Base-by-base conservation (phyloP, 1,140 invertebrate genomes). In the Drosophila pseudoananassae region DNA sequence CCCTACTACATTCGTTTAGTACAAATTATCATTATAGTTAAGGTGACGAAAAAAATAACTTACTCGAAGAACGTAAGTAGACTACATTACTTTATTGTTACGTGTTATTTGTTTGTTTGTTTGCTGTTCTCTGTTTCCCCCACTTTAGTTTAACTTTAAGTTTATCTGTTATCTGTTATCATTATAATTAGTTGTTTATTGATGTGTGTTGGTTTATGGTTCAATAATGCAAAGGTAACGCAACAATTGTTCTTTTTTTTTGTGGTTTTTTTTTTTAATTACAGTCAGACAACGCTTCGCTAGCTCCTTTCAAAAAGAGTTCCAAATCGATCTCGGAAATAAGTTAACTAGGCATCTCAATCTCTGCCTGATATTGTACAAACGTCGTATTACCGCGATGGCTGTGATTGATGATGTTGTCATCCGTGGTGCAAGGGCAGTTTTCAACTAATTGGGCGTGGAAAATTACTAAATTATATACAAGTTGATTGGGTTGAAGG, bases 401-500 rank as follows among this genome's bases (percentile, higher is more conserved):
- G 25, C 9, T 68, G 29, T 33, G 27, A 15, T 63, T 54, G 33
- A 50, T 51, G 20, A 20, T 5, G 17, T 54, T 9, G 63, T 29
- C 46, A 50, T 50, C 59, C 43, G 58, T 45, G 69, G 71, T 74
- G 71, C 58, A 27, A 29, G 70, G 27, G 27, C 70, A 63, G 51
- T 54, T 55, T 55, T 69, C 40, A 53, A 61, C 51, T 58, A 61
- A 69, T 69, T 61, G 50, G 69, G 54, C 64, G 69, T 73, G 57
- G 38, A 51, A 59, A 46, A 74, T 77, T 71, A 77, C 82, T 84
- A 84, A 84, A 87, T 84, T 84, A 84, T 84, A 84, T 84, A 84
- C 81, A 84, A 87, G 81, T 77, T 87, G 51, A 63, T 71, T 65
- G 47, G 33, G 23, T 74, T 52, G 14, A 49, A 17, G 38, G 56